Evolutionary conservation across 1,140 invertebrate genomes (phyloP).

Genomic region (Anagrus nilaparvatae): DNA sequence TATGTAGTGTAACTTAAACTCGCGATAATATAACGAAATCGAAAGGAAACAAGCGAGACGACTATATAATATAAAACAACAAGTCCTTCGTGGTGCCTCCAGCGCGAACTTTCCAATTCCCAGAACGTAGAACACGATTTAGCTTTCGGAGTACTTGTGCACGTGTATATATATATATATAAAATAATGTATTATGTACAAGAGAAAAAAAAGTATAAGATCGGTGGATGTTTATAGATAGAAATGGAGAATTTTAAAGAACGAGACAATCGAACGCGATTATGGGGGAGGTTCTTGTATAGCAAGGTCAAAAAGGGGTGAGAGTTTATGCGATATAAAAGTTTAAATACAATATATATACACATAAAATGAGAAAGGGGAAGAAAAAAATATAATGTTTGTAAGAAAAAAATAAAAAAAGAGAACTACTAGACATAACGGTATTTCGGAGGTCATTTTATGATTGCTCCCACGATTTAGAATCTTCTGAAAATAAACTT

Average conservation of each 20-base stretch:
- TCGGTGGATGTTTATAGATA: too few species aligned
- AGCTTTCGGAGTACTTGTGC: slow-evolving; percentile 8
- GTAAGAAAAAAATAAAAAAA: neutral
- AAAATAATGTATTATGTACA: too few species aligned
- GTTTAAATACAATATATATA: slow-evolving; percentile 1
- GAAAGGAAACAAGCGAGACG: slow-evolving; percentile 7
- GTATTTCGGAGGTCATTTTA: slow-evolving; percentile 10
- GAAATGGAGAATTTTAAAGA: too few species aligned
- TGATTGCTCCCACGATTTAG: slow-evolving; percentile 14
- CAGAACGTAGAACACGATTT: slow-evolving; percentile 13
- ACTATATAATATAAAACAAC: too few species aligned
- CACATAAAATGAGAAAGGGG: neutral
- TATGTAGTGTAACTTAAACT: slow-evolving; percentile 11
- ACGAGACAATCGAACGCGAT: too few species aligned
- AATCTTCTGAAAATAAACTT: too few species aligned
- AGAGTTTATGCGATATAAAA: neutral
- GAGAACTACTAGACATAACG: slow-evolving; percentile 10
- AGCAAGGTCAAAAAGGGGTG: slow-evolving; percentile 9
- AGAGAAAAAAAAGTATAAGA: slow-evolving; percentile 1
- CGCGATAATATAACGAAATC: slow-evolving; percentile 13
- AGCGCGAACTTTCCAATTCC: slow-evolving; percentile 13
- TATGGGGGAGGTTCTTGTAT: too few species aligned
- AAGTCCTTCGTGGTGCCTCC: neutral
- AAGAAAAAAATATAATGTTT: neutral
- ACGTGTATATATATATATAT: too few species aligned